Base-by-base conservation (phyloP, 1,140 invertebrate species). In the Caenorhabditis latens region DNA sequence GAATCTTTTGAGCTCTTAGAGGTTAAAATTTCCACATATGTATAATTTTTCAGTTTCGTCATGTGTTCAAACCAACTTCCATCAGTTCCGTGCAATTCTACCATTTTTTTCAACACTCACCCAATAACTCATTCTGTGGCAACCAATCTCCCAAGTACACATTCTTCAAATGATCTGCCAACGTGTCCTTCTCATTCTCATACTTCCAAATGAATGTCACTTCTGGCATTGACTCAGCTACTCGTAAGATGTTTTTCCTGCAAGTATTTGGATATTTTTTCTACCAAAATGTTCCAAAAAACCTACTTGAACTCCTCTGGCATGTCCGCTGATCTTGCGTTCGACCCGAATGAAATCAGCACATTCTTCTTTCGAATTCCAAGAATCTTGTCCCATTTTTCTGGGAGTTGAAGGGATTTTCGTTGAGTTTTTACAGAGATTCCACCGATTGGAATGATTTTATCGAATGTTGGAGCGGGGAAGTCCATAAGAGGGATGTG, bases 171-270 rank as follows among this genome's bases (percentile, higher is more conserved):
- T 79, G 65, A 24, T 83, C 65, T n/a, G 65, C 87, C 55, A 89
- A 90, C 11, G 57, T 67, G 7, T 67, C 67, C 7, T 89, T 84
- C 43, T 89, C 88, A 43, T 88, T 65, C 43, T 89, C 88, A 79
- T 89, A 89, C 57, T 89, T 89, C 88, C 88, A 89, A 58, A 89
- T 89, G 63, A 89, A 89, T 3, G 87, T 89, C 24, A 86, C 63
- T 57, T 88, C 71, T 14, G 83, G 88, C 46, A 89, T 58, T 2
- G 55, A 84, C 7, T 71, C 86, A 4, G 43, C 46, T 32, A 86
- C 50, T 57, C 63, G 42, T 11, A 86, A 57, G 24, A 86, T 50
- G 11, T 50, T 61, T 7, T 86, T 43, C 32, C 86, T 86, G 55
- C 7, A 86, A 63, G 7, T 21, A 61, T 6, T 19, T 14, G 32